phyloP scores from a whole-genome alignment of 2,888 invertebrate species.

The Gymnosoma rotundatum region DNA sequence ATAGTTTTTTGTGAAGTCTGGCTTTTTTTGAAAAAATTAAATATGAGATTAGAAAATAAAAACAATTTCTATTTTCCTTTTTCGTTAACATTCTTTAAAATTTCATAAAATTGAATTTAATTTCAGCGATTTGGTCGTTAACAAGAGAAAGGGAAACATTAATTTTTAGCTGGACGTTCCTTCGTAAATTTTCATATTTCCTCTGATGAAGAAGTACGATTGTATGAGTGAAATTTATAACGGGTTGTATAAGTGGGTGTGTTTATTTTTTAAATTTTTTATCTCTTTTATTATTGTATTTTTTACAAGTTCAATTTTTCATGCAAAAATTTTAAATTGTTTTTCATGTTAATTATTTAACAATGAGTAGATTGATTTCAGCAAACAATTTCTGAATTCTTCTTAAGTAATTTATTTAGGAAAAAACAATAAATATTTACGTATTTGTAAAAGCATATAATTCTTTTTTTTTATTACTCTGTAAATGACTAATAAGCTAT shows the following conservation, averaged over 20 bases:
- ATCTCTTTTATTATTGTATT: not conserved
- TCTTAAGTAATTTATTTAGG: no score
- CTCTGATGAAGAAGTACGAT: no score
- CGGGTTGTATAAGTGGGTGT: conserved; percentile 4
- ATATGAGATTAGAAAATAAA: not conserved
- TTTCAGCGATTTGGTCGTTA: conserved; percentile 31
- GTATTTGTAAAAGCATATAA: no score
- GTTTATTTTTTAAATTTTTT: not conserved
- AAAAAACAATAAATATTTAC: no score
- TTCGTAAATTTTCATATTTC: no score
- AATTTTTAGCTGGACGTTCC: not conserved
- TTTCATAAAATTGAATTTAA: conserved; percentile 20
- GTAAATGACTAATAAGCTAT: no score
- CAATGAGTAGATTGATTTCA: no score
- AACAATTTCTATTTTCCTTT: not conserved
- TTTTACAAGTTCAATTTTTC: conserved; percentile 56
- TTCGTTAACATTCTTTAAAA: not conserved
- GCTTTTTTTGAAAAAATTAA: no score
- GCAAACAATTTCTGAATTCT: no score
- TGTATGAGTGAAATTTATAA: conserved; percentile 6
- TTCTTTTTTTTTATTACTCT: no score
- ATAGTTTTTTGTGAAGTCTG: no score
- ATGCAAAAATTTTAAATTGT: conserved; percentile 43
- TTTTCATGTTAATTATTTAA: conserved; percentile 6
- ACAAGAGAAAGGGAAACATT: not conserved